Evolutionary conservation across 2,888 invertebrate species (phyloP).

Genomic region (Euphydryas editha): DNA sequence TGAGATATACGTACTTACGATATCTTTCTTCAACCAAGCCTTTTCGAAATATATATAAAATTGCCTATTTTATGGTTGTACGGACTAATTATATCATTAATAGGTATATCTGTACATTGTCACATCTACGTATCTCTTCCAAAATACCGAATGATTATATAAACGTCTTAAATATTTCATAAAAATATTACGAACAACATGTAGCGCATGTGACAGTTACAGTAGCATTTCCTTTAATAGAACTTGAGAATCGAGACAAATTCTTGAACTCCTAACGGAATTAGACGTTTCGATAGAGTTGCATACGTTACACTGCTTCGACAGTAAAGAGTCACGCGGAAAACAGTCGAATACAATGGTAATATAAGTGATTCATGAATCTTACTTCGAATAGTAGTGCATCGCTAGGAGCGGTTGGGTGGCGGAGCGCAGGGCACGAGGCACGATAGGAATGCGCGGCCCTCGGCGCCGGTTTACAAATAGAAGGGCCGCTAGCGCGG

Average conservation of each 20-base stretch:
- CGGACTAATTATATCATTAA: no score
- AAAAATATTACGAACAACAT: slow-evolving; percentile 59
- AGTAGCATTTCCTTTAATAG: slow-evolving; percentile 62
- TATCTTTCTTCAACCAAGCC: no score
- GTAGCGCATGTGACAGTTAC: slow-evolving; percentile 64
- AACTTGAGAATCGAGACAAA: slow-evolving; percentile 53
- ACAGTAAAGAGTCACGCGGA: slow-evolving; percentile 49
- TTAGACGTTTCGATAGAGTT: slow-evolving; percentile 36
- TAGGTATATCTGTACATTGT: neutral
- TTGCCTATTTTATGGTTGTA: no score
- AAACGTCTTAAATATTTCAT: slow-evolving; percentile 55
- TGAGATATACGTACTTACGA: no score
- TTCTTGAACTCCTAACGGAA: slow-evolving; percentile 40
- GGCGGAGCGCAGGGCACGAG: slow-evolving; percentile 66
- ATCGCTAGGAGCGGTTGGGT: slow-evolving; percentile 53
- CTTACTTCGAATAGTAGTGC: slow-evolving; percentile 48
- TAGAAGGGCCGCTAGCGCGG: slow-evolving; percentile 79
- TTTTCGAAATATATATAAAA: no score
- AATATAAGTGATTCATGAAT: slow-evolving; percentile 53
- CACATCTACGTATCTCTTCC: neutral
- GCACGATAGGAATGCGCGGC: slow-evolving; percentile 79
- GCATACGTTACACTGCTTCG: slow-evolving; percentile 58
- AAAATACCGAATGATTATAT: slow-evolving; percentile 23
- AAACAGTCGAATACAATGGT: slow-evolving; percentile 52
- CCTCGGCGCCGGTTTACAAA: slow-evolving; percentile 82